Conservation (phyloP, 37 sponge, comb jelly and placozoan genomes). For the Aphrocallistes beatrix region DNA sequence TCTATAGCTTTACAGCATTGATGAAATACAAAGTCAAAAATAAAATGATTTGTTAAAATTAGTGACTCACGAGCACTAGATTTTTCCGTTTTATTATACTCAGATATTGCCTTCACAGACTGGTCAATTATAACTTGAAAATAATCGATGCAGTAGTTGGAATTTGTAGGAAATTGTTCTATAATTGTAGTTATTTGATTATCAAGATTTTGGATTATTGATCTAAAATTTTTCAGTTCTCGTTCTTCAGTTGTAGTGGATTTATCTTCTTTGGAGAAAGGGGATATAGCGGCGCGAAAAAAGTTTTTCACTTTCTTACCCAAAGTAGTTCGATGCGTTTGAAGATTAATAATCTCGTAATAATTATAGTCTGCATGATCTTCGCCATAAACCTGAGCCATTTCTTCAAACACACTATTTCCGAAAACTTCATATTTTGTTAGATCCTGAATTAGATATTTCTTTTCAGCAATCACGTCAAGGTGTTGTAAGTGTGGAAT, state of each 20-base stretch:
- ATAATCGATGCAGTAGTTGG: background rate
- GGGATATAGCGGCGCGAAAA: background rate
- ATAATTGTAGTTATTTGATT: background rate
- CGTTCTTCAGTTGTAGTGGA: background rate
- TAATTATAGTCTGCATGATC: background rate
- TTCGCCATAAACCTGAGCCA: too few relatives aligned
- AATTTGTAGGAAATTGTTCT: background rate
- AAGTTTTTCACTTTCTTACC: background rate
- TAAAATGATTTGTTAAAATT: background rate
- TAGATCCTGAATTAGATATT: background rate
- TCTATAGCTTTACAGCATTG: background rate
- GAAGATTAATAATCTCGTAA: background rate
- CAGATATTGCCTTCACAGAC: background rate
- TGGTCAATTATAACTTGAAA: background rate
- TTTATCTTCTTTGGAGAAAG: too few relatives aligned
- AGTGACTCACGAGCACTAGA: background rate
- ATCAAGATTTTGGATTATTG: background rate
- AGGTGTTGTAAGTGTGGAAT: background rate
- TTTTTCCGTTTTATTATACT: background rate
- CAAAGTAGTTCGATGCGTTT: too few relatives aligned
- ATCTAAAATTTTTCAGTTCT: background rate
- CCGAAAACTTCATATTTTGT: background rate
- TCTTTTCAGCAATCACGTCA: background rate
- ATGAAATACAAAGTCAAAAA: background rate
- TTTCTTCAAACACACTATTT: background rate